Evolutionary conservation across 1,140 invertebrate genomes (phyloP).

Genomic region (Seison nebaliae): DNA sequence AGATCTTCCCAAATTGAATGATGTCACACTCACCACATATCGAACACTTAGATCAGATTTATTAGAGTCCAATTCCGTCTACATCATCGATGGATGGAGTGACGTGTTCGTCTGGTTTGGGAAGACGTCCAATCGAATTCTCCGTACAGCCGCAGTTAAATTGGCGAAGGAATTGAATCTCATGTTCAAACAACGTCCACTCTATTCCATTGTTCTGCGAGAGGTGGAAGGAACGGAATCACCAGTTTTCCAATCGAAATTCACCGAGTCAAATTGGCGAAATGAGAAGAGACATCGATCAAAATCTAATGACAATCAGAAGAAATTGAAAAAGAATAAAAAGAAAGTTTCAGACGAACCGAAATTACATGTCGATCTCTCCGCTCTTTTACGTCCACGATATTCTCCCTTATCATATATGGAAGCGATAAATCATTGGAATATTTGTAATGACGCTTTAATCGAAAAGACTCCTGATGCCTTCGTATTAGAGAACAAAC

Average conservation of each 20-base stretch:
- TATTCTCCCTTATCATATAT: conserved; percentile 54
- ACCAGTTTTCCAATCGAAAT: conserved; percentile 86
- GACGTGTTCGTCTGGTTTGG: conserved; percentile 99
- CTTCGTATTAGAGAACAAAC: conserved; percentile 85
- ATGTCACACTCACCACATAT: neutral
- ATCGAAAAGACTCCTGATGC: conserved; percentile 56
- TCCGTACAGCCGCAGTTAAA: conserved; percentile 78
- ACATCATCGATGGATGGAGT: conserved; percentile 72
- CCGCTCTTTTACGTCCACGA: conserved; percentile 72
- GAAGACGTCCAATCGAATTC: conserved; percentile 76
- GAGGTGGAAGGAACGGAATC: conserved; percentile 38
- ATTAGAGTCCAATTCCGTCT: conserved; percentile 71
- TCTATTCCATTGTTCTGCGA: conserved; percentile 58
- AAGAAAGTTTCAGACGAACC: no score
- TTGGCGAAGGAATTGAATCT: conserved; percentile 76
- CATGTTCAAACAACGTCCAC: conserved; percentile 52
- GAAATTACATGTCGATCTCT: no score
- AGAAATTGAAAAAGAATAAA: neutral
- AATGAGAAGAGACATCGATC: neutral
- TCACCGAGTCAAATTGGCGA: conserved; percentile 36
- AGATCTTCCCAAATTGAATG: neutral
- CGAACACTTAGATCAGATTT: conserved; percentile 35
- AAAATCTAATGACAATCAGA: neutral
- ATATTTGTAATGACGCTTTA: conserved; percentile 31
- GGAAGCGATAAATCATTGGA: conserved; percentile 45